Percentiles rank a stretch among this genome's conserved stretches.
Evolutionary conservation across 2,888 invertebrate genomes (phyloP).

Genomic region (Trissonchulus latispiculum): DNA sequence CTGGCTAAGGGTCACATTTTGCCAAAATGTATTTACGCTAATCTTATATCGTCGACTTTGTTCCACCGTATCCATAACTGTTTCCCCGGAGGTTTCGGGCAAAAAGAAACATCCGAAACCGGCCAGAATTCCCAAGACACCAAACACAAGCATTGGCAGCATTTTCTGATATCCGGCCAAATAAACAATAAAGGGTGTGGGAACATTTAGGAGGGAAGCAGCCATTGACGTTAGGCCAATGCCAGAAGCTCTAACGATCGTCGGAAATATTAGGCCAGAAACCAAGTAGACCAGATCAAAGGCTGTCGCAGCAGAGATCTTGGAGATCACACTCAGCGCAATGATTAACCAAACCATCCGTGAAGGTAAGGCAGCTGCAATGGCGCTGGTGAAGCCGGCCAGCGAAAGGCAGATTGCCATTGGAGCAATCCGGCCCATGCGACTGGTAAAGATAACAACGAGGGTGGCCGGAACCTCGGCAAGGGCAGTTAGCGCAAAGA

Average conservation of each 20-base stretch:
- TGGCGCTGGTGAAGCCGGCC: too few species aligned
- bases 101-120: not conserved
- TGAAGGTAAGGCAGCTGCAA: too few species aligned
- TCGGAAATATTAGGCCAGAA: slow-evolving; percentile 3
- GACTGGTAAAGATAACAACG: not conserved
- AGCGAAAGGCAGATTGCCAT: too few species aligned
- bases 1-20: too few species aligned
- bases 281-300: not conserved
- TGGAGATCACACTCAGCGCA: not conserved
- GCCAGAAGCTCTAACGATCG: slow-evolving; percentile 8
- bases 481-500: not conserved
- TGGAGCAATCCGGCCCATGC: slow-evolving; percentile 4
- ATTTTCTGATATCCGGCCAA: not conserved
- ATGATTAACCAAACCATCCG: not conserved
- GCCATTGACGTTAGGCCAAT: not conserved
- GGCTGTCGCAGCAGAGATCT: not conserved
- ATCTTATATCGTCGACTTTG: too few species aligned
- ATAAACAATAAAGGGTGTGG: slow-evolving; percentile 10
- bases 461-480: slow-evolving; percentile 1
- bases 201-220: slow-evolving; percentile 1
- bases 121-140: not conserved
- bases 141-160: not conserved
- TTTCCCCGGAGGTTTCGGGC: not conserved
- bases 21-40: too few species aligned
- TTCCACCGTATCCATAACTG: not conserved